Evolutionary conservation across 2,888 invertebrate species (phyloP), one percentile per base, ranked within the genome.

Genomic region (Cactoblastis cactorum): DNA sequence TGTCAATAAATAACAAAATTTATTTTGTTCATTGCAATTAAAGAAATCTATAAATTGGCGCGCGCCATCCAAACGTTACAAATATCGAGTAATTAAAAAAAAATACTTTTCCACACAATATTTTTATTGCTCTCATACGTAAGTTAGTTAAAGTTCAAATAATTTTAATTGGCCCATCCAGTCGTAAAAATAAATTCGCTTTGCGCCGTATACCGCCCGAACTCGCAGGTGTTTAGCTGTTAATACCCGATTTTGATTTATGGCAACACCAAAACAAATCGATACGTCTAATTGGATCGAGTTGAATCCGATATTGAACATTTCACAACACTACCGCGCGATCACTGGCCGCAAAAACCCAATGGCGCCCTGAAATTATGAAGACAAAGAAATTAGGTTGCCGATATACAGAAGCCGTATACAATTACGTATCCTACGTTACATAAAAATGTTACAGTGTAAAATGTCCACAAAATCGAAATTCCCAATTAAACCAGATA

Each of bases 191-290:
- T 32, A 50, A 28, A 35, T 49, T 28, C 53, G 38, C 57, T 53
- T 24, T 34, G 43, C 51, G 52, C 50, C 52, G 39, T 28, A 38
- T 35, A 37, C 39, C 18, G 49, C 32, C 24, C 18, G 19, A 37
- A 6, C 63, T n/a, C 63, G 68, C 77, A 74, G 77, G 78, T 79
- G 78, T 67, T 70, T 38, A 48, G 38, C 33, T 19, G 34, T 46
- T 46, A 46, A 46, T 46, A 52, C 67, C 64, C 56, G 61, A 67
- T 67, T 69, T 73, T 83, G 83, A 83, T 83, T 83, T 82, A 83
- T 81, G 69, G 71, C 69, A 77, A 72, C 71, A 79, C 78, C 77
- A 74, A 77, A 83, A 80, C 78, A 77, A 80, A 80, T 81, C 77
- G 77, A 77, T 75, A 59, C 69, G 67, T 69, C 73, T 80, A 80